Evolutionary conservation across 2,797 vertebrate species (phyloP), one percentile per base, ranked within the genome.

Genomic region (Coregonus ussuriensis): DNA sequence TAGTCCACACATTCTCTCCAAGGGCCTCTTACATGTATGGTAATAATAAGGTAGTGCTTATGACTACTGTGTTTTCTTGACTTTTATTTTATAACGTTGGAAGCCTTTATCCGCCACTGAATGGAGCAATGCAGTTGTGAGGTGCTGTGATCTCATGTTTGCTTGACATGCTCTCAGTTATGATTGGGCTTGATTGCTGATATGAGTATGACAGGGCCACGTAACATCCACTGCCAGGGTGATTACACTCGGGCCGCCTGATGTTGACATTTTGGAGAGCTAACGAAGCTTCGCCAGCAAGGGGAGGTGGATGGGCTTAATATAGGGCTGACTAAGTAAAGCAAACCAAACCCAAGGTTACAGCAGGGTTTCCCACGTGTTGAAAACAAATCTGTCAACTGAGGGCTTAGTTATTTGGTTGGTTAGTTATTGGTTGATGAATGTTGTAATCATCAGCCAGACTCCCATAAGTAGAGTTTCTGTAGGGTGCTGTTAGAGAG

Each of bases 181-280:
- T 56, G 66, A 33, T 68, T 68, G 31, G 13, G 66, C 15, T 18
- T 47, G 67, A 69, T 37, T 51, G 71, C 14, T 25, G 71, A 70
- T 25, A 51, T 29, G 76, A 33, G 13, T 33, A 51, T 15, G 54
- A 68, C 52, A 77, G 74, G 75, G 72, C 68, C 37, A 9, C 65
- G 68, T 78, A 65, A 65, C 70, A 21, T 41, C 71, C 31, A 18
- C 66, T 71, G 77, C 71, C 82, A 75, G 47, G 51, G 35, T 41
- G 35, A 37, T 69, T 78, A 63, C 4, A 15, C 25, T 47, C 56
- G 51, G 72, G 69, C 35, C 51, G 67, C 54, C 16, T 73, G 81
- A 79, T 52, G 41, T 67, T 75, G 77, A 75, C 79, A 54, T 75
- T 74, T 66, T 69, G 56, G 74, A 62, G 67, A 75, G 76, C 62